Base-by-base conservation (phyloP, 2,797 vertebrate genomes). In the Spea hammondii region DNA sequence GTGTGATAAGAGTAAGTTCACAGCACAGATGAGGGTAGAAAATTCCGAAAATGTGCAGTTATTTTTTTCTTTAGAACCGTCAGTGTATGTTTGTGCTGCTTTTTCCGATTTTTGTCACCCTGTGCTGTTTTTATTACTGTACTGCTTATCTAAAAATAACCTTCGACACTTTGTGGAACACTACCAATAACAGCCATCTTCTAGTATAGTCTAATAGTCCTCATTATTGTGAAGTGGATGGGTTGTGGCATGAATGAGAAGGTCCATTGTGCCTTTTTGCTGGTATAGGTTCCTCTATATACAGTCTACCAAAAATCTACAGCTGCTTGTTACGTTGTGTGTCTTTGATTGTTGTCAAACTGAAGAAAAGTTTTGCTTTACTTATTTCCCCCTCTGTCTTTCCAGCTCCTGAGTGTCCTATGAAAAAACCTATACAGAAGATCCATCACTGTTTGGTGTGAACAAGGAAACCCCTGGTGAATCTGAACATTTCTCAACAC, bases 1-100 rank as follows among this genome's bases (percentile, higher is more conserved):
- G 87, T 84, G 87, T 90, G 93, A 93, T 94, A 94, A 94, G 88
- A 83, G 80, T 85, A 83, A 68, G 6, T 87, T 89, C 84, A 66
- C 79, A 81, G 85, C 67, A 9, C 84, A 50, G 86, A 88, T 73
- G 55, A 12, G 0, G 53, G 81, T 78, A 85, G 32, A 81, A 79
- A 87, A 78, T 0, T 3, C 0, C 0, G 49, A 62, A 17, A 79
- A 5, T 70, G 71, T 79, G 85, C 45, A 72, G 81, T 67, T 77
- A 83, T 59, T 13, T 75, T 53, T 69, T 13, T 65, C 10, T 17
- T 13, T 32, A 32, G 32, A 32, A n/a, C 47, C 46, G 7, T 4
- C 14, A 3, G 44, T 74, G 5, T 46, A 13, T 14, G 12, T 65
- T 10, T 74, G 13, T 10, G 57, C 32, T 32, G 12, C 32, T 66